phyloP scores from a whole-genome alignment of 64 coral and sea anemone species.

The Pocillopora damicornis region DNA sequence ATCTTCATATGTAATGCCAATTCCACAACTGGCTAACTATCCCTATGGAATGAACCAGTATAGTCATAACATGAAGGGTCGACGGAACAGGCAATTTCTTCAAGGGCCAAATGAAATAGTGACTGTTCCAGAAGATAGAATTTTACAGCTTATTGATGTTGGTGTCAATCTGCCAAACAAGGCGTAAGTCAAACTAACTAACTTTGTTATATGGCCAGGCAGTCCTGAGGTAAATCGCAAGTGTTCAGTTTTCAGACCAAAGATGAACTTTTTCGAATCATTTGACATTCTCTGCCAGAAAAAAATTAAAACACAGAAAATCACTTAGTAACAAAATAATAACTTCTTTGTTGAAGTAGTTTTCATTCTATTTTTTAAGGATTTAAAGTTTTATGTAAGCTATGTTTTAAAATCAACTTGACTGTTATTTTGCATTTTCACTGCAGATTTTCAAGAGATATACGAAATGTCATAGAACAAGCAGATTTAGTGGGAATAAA shows the following conservation, averaged over 20 bases:
- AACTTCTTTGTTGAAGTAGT: no score
- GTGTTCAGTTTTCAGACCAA: not conserved
- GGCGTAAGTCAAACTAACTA: constrained; percentile 56
- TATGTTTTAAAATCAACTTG: not conserved
- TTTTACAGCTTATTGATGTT: constrained; percentile 69
- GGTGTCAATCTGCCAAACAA: constrained; percentile 92
- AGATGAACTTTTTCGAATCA: not conserved
- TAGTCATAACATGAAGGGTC: constrained; percentile 10
- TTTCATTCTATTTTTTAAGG: not conserved
- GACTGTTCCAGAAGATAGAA: constrained; percentile 69
- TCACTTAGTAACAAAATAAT: no score
- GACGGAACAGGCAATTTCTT: constrained; percentile 22
- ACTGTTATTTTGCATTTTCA: not conserved
- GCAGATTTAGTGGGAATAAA: constrained; percentile 75
- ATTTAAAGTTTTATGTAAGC: not conserved
- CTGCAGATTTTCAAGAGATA: constrained; percentile 80
- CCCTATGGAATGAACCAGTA: constrained; percentile 17
- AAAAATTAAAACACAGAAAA: no score
- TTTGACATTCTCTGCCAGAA: no score
- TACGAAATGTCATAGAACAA: constrained; percentile 85
- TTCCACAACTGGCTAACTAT: constrained; percentile 12
- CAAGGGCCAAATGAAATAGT: constrained; percentile 67
- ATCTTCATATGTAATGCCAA: not conserved
- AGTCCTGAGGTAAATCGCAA: not conserved
- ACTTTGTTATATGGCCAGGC: not conserved